These are phyloP conservation scores for Sinodicranocentrus sp. DNA, from an alignment of 2,888 invertebrate species.

Conservation along the genomic window DNA sequence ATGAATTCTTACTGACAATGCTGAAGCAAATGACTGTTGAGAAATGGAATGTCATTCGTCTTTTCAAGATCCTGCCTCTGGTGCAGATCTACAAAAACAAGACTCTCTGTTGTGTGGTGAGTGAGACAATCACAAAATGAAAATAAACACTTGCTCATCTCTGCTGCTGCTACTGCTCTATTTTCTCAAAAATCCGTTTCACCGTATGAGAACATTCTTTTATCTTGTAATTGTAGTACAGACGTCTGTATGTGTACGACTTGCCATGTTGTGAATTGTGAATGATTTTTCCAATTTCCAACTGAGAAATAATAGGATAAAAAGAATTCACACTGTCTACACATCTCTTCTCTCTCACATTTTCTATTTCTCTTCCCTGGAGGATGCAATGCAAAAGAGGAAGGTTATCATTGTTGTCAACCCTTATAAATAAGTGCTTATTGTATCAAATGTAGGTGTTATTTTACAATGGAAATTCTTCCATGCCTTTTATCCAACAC, in stretches of 20 bases:
- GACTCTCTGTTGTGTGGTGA: neutral
- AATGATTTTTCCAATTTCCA: neutral
- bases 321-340: too few species aligned
- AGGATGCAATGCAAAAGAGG: conserved; percentile 4
- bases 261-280: neutral
- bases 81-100: neutral
- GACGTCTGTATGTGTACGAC: neutral
- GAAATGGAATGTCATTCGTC: conserved; percentile 33
- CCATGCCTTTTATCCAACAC: too few species aligned
- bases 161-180: conserved; percentile 28
- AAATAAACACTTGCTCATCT: conserved; percentile 25
- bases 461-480: too few species aligned
- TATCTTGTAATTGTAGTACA: too few species aligned
- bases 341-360: neutral
- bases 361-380: neutral
- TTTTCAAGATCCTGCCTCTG: conserved; percentile 1
- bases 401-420: neutral
- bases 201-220: conserved; percentile 51
- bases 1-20: conserved; percentile 20
- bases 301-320: neutral
- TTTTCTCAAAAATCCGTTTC: conserved; percentile 44
- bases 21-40: neutral
- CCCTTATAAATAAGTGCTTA: too few species aligned
- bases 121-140: conserved; percentile 8
- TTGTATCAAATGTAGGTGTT: too few species aligned